These are phyloP conservation scores for Morpho helenor DNA, from an alignment of 2,888 invertebrate species.

Conservation along the genomic window DNA sequence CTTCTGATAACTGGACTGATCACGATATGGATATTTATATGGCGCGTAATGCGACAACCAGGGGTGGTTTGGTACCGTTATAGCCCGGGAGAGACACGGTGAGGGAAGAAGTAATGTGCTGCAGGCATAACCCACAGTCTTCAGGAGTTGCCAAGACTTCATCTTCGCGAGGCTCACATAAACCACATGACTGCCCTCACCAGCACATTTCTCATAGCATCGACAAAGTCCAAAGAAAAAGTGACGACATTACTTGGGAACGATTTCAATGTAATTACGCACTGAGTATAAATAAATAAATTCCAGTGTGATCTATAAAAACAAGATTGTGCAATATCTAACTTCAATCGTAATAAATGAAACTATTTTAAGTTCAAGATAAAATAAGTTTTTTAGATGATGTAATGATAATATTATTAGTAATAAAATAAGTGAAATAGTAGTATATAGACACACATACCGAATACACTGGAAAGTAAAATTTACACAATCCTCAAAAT, in stretches of 20 bases:
- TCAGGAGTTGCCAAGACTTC: constrained; percentile 36
- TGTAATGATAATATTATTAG: background rate
- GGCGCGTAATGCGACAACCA: constrained; percentile 93
- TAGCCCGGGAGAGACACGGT: constrained; percentile 67
- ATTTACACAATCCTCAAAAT: too few species aligned
- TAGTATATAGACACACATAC: background rate
- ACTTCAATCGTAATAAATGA: too few species aligned
- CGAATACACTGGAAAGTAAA: too few species aligned
- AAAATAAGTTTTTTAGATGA: too few species aligned
- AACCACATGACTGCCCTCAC: constrained; percentile 32
- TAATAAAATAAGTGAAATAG: constrained; percentile 1
- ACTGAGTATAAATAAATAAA: background rate
- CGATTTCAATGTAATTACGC: constrained; percentile 13
- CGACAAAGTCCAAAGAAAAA: constrained; percentile 23
- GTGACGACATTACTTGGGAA: constrained; percentile 22
- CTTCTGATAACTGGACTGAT: constrained; percentile 95
- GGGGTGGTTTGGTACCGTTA: constrained; percentile 91
- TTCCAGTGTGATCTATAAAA: background rate
- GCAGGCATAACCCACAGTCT: constrained; percentile 41
- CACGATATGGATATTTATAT: constrained; percentile 98
- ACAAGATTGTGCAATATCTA: constrained; percentile 5
- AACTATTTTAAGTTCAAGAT: too few species aligned
- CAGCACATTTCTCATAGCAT: constrained; percentile 27
- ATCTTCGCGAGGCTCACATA: constrained; percentile 50
- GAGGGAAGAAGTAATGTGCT: constrained; percentile 41